Evolutionary conservation across 1,140 invertebrate genomes (phyloP), one percentile per base, ranked within the genome.

Genomic region (Oreohelix idahoensis): DNA sequence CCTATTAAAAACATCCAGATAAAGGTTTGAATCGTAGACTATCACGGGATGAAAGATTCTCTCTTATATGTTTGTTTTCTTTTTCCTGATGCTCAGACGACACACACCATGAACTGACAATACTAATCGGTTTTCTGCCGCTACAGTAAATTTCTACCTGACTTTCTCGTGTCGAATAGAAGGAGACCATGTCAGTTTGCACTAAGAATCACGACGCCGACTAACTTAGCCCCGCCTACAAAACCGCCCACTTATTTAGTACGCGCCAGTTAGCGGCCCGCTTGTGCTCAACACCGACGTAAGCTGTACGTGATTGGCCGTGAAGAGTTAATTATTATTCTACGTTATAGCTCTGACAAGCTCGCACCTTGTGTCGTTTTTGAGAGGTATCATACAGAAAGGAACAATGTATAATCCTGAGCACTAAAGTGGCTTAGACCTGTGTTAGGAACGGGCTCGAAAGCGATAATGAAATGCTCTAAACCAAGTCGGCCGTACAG

Each of bases 71-170:
- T 11, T 32, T 32, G 29, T 66, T 29, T 66, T 20, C 23, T 29
- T 32, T 11, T 32, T 2, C 5, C 63, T 26, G n/a, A 8, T 66
- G 63, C 63, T 32, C 63, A 66, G 32, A 29, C 63, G n/a, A 35
- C 29, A 32, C 11, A 66, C 4, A 8, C n/a, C 63, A 32, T 8
- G 23, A 8, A 39, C 29, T 69, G 42, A 79, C 77, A 66, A 66
- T 42, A 38, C 51, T 66, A 79, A 79, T 77, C 45, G 75, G 5
- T 53, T 77, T 53, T 36, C 45, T 53, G 51, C 75, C 75, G 75
- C 42, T 51, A 29, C 39, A 53, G 29, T 77, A 29, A 77, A 77
- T 77, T 53, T 77, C 75, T 53, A 53, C 8, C 75, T 51, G 45
- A 13, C 39, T 77, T 49, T 58, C 49, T 53, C 23, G n/a, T 11